These are phyloP conservation scores for Sebastes dallii DNA, from an alignment of 2,797 vertebrate genomes.

Conservation along the genomic window DNA sequence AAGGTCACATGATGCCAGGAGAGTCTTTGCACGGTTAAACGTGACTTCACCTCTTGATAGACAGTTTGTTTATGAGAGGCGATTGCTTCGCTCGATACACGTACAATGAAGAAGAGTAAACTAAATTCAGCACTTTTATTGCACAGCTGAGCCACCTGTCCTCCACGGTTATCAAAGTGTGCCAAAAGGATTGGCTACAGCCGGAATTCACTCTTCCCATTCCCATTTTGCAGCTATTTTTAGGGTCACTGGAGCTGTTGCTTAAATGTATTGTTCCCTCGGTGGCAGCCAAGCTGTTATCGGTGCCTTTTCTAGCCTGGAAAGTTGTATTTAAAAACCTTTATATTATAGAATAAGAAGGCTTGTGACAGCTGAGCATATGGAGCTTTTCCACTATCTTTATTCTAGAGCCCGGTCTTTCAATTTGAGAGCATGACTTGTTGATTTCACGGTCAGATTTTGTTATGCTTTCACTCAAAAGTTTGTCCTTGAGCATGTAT, in stretches of 20 bases:
- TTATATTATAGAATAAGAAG: neutral
- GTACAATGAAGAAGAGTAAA: slow-evolving; percentile 43
- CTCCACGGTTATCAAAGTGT: slow-evolving; percentile 35
- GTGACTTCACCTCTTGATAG: slow-evolving; percentile 11
- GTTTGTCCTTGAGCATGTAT: neutral
- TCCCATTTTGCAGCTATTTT: slow-evolving; percentile 45
- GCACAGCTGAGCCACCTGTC: slow-evolving; percentile 54
- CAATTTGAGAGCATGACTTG: too few species aligned
- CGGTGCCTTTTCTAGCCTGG: neutral
- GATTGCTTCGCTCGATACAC: slow-evolving; percentile 23
- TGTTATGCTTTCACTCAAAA: too few species aligned
- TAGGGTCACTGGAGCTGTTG: slow-evolving; percentile 12
- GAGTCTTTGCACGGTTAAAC: slow-evolving; percentile 7
- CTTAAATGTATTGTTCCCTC: slow-evolving; percentile 12
- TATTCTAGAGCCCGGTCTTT: too few species aligned
- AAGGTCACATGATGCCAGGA: neutral
- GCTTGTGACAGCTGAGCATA: neutral
- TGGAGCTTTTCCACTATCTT: too few species aligned
- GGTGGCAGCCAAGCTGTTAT: neutral
- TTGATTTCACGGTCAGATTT: too few species aligned
- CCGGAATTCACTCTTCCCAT: slow-evolving; percentile 25
- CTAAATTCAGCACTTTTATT: slow-evolving; percentile 33
- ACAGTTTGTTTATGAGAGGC: slow-evolving; percentile 19
- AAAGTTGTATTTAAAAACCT: neutral
- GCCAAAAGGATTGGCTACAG: slow-evolving; percentile 44